Evolutionary conservation across 2,113 vertebrate genomes (phyloP).

Genomic region (Sporophila hypoxantha): DNA sequence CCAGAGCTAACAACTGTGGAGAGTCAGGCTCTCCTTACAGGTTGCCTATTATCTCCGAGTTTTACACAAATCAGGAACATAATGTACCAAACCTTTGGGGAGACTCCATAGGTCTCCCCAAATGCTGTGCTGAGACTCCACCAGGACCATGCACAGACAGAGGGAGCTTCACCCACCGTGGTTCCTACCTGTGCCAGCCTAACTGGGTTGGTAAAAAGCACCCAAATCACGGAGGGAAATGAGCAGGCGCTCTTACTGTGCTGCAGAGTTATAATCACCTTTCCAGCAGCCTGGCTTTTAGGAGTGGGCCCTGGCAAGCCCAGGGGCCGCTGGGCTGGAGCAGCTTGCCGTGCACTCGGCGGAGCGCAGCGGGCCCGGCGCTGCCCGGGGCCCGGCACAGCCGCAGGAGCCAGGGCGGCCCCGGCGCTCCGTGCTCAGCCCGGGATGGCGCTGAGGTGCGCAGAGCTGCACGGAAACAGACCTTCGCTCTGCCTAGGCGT

Average conservation of each 20-base stretch:
- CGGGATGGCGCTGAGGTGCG: fast-evolving
- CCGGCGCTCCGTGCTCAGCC: background rate
- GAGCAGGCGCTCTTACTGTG: background rate
- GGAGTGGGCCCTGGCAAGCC: background rate
- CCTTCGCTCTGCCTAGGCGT: background rate
- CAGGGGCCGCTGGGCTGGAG: background rate
- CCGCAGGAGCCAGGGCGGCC: fast-evolving
- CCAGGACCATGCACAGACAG: background rate
- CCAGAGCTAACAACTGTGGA: background rate
- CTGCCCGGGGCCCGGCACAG: background rate
- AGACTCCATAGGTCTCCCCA: background rate
- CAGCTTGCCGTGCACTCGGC: background rate
- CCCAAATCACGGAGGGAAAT: fast-evolving
- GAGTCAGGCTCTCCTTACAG: background rate
- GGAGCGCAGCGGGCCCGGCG: background rate
- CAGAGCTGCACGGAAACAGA: too few relatives aligned
- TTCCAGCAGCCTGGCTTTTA: background rate
- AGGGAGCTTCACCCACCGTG: fast-evolving
- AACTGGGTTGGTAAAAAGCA: background rate
- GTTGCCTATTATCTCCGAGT: background rate
- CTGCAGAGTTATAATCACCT: background rate
- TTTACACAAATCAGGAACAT: background rate
- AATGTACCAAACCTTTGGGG: background rate
- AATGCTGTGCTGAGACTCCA: background rate
- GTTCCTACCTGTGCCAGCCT: background rate